Evolutionary conservation across 2,888 invertebrate genomes (phyloP).

Genomic region (Melipona beecheii): DNA sequence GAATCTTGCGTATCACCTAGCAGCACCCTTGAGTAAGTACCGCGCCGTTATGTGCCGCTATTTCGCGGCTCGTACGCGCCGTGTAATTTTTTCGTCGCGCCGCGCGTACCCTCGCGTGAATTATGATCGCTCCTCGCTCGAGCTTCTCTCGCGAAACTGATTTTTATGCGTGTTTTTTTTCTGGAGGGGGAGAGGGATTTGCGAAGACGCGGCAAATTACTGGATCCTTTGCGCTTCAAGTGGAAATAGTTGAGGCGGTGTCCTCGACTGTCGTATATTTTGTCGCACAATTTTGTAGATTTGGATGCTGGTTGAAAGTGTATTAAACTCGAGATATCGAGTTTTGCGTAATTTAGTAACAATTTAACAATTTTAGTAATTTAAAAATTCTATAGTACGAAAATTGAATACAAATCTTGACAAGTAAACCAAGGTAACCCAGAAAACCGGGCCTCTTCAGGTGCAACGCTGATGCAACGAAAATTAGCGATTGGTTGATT

Average conservation of each 20-base stretch:
- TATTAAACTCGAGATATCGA: no score
- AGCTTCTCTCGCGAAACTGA: not conserved
- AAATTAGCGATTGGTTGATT: no score
- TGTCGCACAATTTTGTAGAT: no score
- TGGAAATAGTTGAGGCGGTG: not conserved
- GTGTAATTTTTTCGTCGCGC: slow-evolving; percentile 47
- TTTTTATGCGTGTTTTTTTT: not conserved
- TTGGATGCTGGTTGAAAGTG: no score
- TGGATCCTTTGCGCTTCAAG: not conserved
- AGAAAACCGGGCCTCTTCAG: no score
- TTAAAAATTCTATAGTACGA: no score
- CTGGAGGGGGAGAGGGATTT: not conserved
- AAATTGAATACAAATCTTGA: no score
- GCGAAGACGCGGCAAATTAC: not conserved
- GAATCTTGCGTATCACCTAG: slow-evolving; percentile 47
- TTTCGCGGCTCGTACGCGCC: slow-evolving; percentile 38
- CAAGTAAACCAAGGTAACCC: no score
- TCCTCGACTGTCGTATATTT: not conserved
- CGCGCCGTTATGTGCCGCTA: slow-evolving; percentile 28
- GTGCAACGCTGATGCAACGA: no score
- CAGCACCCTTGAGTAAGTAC: slow-evolving; percentile 15
- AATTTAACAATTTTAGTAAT: no score
- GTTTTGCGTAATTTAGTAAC: no score
- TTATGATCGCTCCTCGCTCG: slow-evolving; percentile 14
- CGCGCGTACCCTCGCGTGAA: slow-evolving; percentile 27